These are phyloP conservation scores for Anthophora plumipes DNA, from an alignment of 2,888 invertebrate species.

Conservation along the genomic window DNA sequence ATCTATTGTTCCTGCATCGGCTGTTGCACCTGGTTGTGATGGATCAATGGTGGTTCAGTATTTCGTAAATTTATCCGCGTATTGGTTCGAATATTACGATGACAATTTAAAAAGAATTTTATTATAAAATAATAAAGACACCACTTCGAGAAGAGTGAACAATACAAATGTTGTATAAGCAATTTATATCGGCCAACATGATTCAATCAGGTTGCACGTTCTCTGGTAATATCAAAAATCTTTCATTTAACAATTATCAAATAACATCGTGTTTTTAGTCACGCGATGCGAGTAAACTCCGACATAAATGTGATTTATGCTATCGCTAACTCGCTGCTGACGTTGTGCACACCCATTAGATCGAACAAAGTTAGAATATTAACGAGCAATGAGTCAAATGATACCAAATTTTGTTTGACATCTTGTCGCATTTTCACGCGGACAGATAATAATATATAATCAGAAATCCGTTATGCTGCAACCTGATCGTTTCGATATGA, in stretches of 20 bases:
- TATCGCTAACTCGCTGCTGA: slow-evolving; percentile 47
- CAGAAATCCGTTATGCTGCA: slow-evolving; percentile 8
- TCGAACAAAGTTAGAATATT: slow-evolving; percentile 34
- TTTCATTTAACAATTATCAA: slow-evolving; percentile 64
- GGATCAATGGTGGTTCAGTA: slow-evolving; percentile 31
- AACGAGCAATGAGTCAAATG: slow-evolving; percentile 30
- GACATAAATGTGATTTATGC: slow-evolving; percentile 63
- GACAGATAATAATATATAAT: slow-evolving; percentile 20
- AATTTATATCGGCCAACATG: slow-evolving; percentile 55
- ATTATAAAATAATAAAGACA: slow-evolving; percentile 2
- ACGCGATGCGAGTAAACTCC: slow-evolving; percentile 58
- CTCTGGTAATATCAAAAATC: slow-evolving; percentile 49
- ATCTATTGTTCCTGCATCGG: slow-evolving; percentile 36
- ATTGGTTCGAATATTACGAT: neutral
- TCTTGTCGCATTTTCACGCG: slow-evolving; percentile 23
- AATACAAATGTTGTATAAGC: slow-evolving; percentile 25
- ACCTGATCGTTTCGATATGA: neutral
- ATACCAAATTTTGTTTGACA: slow-evolving; percentile 43
- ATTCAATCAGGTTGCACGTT: slow-evolving; percentile 48
- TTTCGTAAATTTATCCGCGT: too few species aligned
- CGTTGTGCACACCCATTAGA: slow-evolving; percentile 36
- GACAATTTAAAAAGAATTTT: too few species aligned
- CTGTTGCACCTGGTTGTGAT: slow-evolving; percentile 28
- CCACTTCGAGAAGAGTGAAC: neutral
- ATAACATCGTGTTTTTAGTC: slow-evolving; percentile 49